A percentile compares a stretch with the other conserved stretches of the same genome.
Conservation (phyloP, 2,888 invertebrate genomes). For the Sipha maydis region DNA sequence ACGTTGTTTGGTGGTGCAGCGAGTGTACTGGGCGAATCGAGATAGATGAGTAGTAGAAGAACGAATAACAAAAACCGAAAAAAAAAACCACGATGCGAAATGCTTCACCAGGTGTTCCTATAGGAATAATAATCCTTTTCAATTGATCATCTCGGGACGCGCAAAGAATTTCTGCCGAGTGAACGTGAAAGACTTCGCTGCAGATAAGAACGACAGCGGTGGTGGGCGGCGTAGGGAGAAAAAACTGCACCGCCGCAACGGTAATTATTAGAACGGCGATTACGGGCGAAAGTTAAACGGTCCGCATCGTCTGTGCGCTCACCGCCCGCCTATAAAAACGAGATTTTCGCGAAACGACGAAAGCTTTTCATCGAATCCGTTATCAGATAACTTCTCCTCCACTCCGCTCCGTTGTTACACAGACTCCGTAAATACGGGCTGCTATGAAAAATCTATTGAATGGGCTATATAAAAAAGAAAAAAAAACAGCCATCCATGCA, state of each 20-base stretch:
- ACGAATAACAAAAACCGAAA: background rate
- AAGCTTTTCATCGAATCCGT: constrained; percentile 44
- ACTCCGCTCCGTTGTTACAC: background rate
- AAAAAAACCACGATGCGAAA: background rate
- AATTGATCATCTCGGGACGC: background rate
- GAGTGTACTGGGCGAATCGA: no score
- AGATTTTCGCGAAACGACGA: constrained; percentile 41
- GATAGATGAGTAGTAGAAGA: background rate
- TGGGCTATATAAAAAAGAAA: background rate
- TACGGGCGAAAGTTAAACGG: constrained; percentile 39
- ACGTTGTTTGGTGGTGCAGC: no score
- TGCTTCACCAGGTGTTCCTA: background rate
- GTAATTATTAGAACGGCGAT: constrained; percentile 51
- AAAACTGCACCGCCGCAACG: background rate
- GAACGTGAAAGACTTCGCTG: background rate
- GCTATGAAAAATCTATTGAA: constrained; percentile 33
- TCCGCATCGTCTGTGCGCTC: background rate
- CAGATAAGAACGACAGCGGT: constrained; percentile 25
- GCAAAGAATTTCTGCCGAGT: background rate
- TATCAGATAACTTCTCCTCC: constrained; percentile 35
- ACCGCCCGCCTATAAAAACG: constrained; percentile 33
- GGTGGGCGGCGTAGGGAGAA: background rate
- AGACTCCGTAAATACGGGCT: background rate
- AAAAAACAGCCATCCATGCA: background rate
- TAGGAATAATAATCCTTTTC: background rate